phyloP scores from a whole-genome alignment of 2,888 invertebrate species.

The Chrysodeixis includens region DNA sequence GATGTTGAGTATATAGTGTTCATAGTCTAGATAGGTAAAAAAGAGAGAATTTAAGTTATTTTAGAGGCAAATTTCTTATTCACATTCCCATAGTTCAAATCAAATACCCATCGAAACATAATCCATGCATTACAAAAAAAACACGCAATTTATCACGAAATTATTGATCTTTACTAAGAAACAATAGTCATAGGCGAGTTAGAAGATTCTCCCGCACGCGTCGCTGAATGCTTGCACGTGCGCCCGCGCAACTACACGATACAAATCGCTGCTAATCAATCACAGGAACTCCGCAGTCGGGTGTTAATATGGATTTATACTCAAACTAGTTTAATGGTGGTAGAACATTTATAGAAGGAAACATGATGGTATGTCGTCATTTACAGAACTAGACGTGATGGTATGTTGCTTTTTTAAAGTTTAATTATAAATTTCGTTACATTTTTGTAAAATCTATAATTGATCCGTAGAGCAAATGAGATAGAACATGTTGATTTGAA shows the following conservation, averaged over 20 bases:
- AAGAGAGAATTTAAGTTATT: no score
- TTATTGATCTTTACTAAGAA: conserved; percentile 8
- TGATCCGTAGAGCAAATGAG: no score
- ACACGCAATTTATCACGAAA: not conserved
- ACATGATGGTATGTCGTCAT: no score
- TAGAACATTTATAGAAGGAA: not conserved
- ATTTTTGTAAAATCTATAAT: no score
- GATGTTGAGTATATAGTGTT: no score
- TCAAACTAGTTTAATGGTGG: not conserved
- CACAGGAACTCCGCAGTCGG: conserved; percentile 28
- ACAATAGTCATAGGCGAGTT: conserved; percentile 26
- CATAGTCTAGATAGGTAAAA: no score
- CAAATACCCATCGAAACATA: not conserved
- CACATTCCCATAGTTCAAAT: not conserved
- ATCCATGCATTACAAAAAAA: not conserved
- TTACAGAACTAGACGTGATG: no score
- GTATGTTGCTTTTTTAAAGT: no score
- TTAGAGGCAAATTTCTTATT: no score
- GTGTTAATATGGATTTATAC: conserved; percentile 43
- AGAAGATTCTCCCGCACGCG: conserved; percentile 52
- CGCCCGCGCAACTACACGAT: conserved; percentile 47
- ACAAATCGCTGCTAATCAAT: conserved; percentile 58
- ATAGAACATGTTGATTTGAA: no score
- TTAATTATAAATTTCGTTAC: no score
- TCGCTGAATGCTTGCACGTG: conserved; percentile 51